Conservation (phyloP, 2,113 vertebrate species). For the Bathybates hornii region DNA sequence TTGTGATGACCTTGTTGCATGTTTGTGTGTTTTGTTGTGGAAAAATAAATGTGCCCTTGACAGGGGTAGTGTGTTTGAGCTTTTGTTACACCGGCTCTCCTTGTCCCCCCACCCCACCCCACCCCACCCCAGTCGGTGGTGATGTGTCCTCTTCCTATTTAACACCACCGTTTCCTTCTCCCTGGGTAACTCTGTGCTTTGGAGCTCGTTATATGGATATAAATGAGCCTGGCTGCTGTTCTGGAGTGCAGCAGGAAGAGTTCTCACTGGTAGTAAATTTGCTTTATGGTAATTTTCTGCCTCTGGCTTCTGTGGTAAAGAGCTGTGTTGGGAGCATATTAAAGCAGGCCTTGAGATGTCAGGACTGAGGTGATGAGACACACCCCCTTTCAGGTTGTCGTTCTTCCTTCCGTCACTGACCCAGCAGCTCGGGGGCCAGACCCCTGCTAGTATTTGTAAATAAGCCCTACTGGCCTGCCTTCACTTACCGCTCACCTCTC, state of each 20-base stretch:
- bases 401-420: not conserved
- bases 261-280: conserved; percentile 26
- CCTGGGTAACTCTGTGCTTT: not conserved
- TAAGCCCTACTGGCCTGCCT: not conserved
- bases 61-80: conserved; percentile 58
- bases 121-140: not conserved
- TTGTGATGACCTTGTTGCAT: conserved; percentile 78
- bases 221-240: conserved; percentile 25
- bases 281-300: conserved; percentile 45
- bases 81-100: conserved; percentile 25
- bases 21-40: conserved; percentile 75
- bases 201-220: conserved; percentile 30
- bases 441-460: not conserved
- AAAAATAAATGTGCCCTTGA: conserved; percentile 73
- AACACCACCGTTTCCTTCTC: not conserved
- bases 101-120: not conserved
- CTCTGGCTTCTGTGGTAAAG: not conserved
- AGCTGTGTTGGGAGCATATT: not conserved
- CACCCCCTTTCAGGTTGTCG: not conserved
- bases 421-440: not conserved
- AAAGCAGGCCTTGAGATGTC: not conserved
- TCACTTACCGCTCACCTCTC: not conserved
- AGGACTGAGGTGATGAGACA: not conserved
- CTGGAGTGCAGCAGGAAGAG: conserved; percentile 1
- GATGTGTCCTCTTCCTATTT: not conserved